Base-by-base conservation (phyloP, 2,888 invertebrate genomes). In the Parasteatoda lunata region DNA sequence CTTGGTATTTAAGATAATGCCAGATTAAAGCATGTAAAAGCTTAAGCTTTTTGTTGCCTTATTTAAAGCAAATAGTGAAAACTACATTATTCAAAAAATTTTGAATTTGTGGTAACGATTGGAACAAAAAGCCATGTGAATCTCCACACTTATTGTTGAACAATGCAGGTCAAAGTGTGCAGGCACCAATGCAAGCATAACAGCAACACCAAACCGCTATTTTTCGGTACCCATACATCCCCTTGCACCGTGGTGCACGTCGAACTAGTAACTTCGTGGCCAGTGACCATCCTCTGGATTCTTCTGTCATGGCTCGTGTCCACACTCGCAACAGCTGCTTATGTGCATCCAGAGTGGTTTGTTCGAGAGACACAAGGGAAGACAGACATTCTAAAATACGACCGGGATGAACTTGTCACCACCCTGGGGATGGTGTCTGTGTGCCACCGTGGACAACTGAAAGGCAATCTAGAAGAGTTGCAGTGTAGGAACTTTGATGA, bases 341-440 rank as follows among this genome's bases (percentile, higher is more conserved):
- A 92, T 88, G 90, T 92, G 13, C 92, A 92, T 81, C 92, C 92
- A 3, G 91, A 91, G 83, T 92, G 92, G 92, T 91, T 92, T 80
- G 90, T 92, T 49, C 91, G 79, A 47, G 80, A 88, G 69, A 68
- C 75, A 9, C 70, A 72, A 4, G 15, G 71, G 7, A 5, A 30
- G 13, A 15, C 45, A 11, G 78, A 82, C 30, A 48, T 78, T 8
- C 78, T 88, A 5, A 51, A 49, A 3, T 85, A 84, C n/a, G 82
- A 85, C 47, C 70, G 84, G 8, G 81, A 77, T 9, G 79, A 71
- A 52, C 70, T 88, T 2, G 54, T 82, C 5, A 87, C 75, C 68
- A 84, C 75, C 48, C 59, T 85, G 77, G 88, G 86, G 59, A 81
- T 84, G 72, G 77, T 81, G 65, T 81, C 78, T n/a, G 86, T 87